These are phyloP conservation scores for Dermochelys coriacea DNA, from an alignment of 2,797 vertebrate species.

Conservation along the genomic window DNA sequence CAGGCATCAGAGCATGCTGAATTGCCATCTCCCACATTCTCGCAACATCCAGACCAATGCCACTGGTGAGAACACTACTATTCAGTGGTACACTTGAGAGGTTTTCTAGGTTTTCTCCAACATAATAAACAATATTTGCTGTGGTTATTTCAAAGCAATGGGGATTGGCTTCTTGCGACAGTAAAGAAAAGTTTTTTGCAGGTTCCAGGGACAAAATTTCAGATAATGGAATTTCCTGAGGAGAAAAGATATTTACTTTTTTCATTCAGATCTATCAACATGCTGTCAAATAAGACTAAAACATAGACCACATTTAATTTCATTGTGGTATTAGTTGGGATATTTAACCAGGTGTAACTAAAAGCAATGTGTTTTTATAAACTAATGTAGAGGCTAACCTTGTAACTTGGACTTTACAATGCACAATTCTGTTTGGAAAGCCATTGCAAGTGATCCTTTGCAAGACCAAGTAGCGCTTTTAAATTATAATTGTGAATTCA, in stretches of 20 bases:
- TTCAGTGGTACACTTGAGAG: conserved; percentile 76
- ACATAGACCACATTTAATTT: background rate
- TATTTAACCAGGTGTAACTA: background rate
- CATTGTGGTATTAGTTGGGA: background rate
- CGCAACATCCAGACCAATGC: conserved; percentile 90
- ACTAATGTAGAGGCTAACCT: conserved; percentile 8
- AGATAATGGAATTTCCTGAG: conserved; percentile 96
- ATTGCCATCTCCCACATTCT: conserved; percentile 97
- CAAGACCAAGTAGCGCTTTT: background rate
- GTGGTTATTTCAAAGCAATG: conserved; percentile 98
- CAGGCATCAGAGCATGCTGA: conserved; percentile 96
- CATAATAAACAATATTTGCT: conserved; percentile 90
- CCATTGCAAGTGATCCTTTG: conserved; percentile 14
- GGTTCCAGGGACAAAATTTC: conserved; percentile 94
- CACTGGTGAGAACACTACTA: conserved; percentile 87
- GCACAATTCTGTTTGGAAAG: background rate
- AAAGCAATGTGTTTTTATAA: background rate
- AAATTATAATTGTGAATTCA: background rate
- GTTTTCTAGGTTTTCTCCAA: conserved; percentile 89
- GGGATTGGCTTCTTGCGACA: conserved; percentile 88
- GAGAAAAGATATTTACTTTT: conserved; percentile 28
- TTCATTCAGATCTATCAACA: background rate
- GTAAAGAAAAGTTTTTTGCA: conserved; percentile 87
- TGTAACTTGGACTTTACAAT: conserved; percentile 4
- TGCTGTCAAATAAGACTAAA: background rate